Evolutionary conservation across 2,888 invertebrate species (phyloP).

Genomic region (Eilema sororculum): DNA sequence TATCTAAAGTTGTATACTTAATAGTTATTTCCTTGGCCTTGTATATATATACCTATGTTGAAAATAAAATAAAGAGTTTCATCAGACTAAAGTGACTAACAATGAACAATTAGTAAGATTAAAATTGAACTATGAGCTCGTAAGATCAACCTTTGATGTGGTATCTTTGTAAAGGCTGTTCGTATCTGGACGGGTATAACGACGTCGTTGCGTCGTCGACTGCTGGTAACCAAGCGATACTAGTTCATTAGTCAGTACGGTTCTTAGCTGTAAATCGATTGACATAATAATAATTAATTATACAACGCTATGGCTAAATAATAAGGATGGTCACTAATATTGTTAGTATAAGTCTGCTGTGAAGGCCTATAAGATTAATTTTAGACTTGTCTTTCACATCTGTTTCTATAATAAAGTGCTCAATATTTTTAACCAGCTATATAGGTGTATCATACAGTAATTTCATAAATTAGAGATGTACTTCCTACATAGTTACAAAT

Average conservation of each 20-base stretch:
- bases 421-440: slow-evolving; percentile 17
- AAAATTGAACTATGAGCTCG: neutral
- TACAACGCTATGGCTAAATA: slow-evolving; percentile 32
- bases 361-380: slow-evolving; percentile 21
- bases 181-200: slow-evolving; percentile 45
- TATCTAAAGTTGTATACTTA: too few species aligned
- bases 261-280: slow-evolving; percentile 39
- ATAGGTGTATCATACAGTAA: slow-evolving; percentile 9
- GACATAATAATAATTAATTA: slow-evolving; percentile 39
- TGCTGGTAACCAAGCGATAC: slow-evolving; percentile 64
- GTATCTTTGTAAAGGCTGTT: slow-evolving; percentile 21
- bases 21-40: too few species aligned
- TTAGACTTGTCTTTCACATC: slow-evolving; percentile 15
- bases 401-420: slow-evolving; percentile 18
- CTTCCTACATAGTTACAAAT: slow-evolving; percentile 1
- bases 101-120: too few species aligned
- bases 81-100: too few species aligned
- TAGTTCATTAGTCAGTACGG: slow-evolving; percentile 61
- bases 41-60: too few species aligned
- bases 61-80: too few species aligned
- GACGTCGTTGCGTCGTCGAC: slow-evolving; percentile 56
- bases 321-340: slow-evolving; percentile 33
- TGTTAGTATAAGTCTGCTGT: slow-evolving; percentile 18
- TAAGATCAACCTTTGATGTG: neutral
- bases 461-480: slow-evolving; percentile 16